Evolutionary conservation across 2,888 invertebrate species (phyloP), one percentile per base, ranked within the genome.

Genomic region (Nezara viridula): DNA sequence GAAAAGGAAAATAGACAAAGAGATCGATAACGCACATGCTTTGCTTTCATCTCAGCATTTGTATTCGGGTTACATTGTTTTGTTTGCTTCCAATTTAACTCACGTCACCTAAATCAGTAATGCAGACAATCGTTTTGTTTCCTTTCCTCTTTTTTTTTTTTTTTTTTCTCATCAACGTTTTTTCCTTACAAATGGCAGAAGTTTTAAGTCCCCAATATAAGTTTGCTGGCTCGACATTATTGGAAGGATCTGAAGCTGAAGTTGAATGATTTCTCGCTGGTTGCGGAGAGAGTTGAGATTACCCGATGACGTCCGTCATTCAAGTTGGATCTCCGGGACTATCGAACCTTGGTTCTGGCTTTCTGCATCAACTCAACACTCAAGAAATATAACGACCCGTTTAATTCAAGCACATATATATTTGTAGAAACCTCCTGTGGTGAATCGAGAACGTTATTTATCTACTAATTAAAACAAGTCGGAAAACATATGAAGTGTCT

Each of bases 191-290:
- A 66, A 66, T 66, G 32, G 66, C 66, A 66, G 32, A 66, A 66
- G 66, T 66, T 66, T 66, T 66, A 66, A 66, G 66, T 66, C 32
- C 66, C 66, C 66, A 66, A 66, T 66, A 66, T 66, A 66, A 66
- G 32, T 66, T 66, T 66, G 66, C 66, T 66, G 66, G 6, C 66
- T 32, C 32, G 66, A 66, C 66, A 19, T 32, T 66, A 66, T 66
- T 32, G 66, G 66, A 66, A 66, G 19, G 16, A 32, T 27, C 66
- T 66, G 66, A 66, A 37, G 32, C 32, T 66, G 66, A 66, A 66
- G 66, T 66, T 66, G 27, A 66, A 66, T 66, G 66, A 66, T 66
- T 66, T 66, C 66, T 66, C 32, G 66, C 66, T 19, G 66, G 66
- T 66, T 66, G 32, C 32, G 19, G 32, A 7, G 32, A 66, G 66